A percentile compares a stretch with the other conserved stretches of the same genome.
phyloP scores from a whole-genome alignment of 1,140 invertebrate species.

The Lordiphosa clarofinis region DNA sequence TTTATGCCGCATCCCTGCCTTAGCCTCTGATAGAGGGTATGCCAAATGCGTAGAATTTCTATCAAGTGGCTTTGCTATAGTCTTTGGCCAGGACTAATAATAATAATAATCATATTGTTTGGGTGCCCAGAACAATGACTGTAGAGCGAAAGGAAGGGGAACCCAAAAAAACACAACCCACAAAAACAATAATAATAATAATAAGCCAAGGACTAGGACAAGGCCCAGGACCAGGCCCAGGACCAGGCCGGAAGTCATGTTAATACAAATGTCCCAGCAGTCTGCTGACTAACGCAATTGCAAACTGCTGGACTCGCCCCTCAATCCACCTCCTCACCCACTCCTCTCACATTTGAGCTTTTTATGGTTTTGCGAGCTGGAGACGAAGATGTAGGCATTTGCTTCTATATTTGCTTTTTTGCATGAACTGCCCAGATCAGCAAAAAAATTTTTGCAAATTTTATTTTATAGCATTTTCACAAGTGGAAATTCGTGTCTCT shows the following conservation, averaged over 20 bases:
- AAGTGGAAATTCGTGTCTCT: conserved; percentile 70
- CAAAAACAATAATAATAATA: conserved; percentile 73
- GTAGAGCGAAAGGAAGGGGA: conserved; percentile 12
- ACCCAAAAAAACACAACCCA: conserved; percentile 45
- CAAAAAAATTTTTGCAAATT: conserved; percentile 76
- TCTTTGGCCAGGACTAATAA: conserved; percentile 48
- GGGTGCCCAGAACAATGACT: conserved; percentile 22
- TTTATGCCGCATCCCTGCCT: no score
- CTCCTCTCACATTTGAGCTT: no score
- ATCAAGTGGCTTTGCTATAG: conserved; percentile 57
- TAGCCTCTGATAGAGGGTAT: no score
- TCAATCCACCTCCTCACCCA: neutral
- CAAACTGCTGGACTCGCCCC: conserved; percentile 38
- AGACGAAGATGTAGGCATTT: neutral
- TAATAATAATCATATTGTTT: conserved; percentile 77
- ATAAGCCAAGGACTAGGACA: conserved; percentile 44
- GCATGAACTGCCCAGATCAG: conserved; percentile 72
- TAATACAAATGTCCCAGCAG: conserved; percentile 69
- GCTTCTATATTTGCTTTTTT: conserved; percentile 60
- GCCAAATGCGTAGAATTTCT: no score
- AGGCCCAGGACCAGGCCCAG: conserved; percentile 36
- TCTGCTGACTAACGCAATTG: conserved; percentile 74
- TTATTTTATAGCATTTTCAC: conserved; percentile 77
- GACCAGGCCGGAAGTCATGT: conserved; percentile 68
- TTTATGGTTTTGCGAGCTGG: conserved; percentile 30